Conservation (phyloP, 2,113 vertebrate species). For the Oncorhynchus tshawytscha region DNA sequence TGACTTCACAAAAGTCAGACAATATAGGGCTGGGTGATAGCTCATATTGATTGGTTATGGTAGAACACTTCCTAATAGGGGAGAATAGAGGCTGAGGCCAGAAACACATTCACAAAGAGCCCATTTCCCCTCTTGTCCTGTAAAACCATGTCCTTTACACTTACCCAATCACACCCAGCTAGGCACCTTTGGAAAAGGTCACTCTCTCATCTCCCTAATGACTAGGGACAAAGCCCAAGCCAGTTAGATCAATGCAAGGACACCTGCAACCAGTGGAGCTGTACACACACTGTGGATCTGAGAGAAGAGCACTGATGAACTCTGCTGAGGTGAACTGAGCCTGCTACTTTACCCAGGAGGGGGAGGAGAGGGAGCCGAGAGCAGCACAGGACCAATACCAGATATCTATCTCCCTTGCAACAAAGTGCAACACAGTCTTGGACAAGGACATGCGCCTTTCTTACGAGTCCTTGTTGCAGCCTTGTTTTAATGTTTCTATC, state of each 20-base stretch:
- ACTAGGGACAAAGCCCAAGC: slow-evolving; percentile 59
- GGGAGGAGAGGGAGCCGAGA: slow-evolving; percentile 27
- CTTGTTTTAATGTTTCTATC: too few relatives aligned
- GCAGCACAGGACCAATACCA: neutral
- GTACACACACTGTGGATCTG: slow-evolving; percentile 37
- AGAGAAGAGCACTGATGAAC: slow-evolving; percentile 44
- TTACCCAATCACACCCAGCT: neutral
- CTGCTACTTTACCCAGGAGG: slow-evolving; percentile 31
- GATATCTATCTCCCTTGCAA: too few relatives aligned
- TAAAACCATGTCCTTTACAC: slow-evolving; percentile 39
- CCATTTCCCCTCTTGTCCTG: slow-evolving; percentile 11
- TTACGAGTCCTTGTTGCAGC: too few relatives aligned
- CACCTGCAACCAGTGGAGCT: slow-evolving; percentile 59
- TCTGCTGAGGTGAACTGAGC: slow-evolving; percentile 21
- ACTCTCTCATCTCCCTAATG: slow-evolving; percentile 66
- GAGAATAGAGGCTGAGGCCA: neutral
- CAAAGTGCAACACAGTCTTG: too few relatives aligned
- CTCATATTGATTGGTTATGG: neutral
- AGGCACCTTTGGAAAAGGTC: slow-evolving; percentile 62
- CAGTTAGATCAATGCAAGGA: slow-evolving; percentile 61
- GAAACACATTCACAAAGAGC: neutral
- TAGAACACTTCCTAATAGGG: neutral
- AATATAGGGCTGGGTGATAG: neutral
- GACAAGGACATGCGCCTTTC: too few relatives aligned
- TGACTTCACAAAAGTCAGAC: neutral